A percentile compares a stretch with the other conserved stretches of the same genome.
Evolutionary conservation across 2,797 vertebrate species (phyloP).

Genomic region (Myiothlypis chrysogaster): DNA sequence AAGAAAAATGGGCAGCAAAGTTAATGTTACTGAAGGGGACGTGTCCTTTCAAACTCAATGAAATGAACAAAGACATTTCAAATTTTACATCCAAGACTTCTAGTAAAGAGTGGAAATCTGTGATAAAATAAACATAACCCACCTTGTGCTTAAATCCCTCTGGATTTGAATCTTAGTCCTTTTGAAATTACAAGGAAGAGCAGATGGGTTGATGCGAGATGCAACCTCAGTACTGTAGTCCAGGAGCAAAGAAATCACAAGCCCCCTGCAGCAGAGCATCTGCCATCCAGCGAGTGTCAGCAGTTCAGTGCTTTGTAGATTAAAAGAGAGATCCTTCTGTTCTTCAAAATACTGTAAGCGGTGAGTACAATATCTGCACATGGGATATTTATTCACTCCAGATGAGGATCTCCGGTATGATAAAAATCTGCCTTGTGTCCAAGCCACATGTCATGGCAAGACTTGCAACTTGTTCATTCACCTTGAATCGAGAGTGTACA

Average conservation of each 20-base stretch:
- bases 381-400: not conserved
- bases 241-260: not conserved
- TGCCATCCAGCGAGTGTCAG: not conserved
- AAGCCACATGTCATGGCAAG: not conserved
- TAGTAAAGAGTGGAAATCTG: not conserved
- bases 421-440: not conserved
- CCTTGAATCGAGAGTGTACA: fast-evolving
- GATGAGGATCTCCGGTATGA: not conserved
- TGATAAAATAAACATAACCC: not conserved
- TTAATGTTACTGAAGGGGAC: not conserved
- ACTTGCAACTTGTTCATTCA: not conserved
- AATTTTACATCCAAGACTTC: not conserved
- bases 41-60: not conserved
- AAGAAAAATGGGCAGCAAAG: not conserved
- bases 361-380: not conserved
- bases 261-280: not conserved
- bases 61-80: not conserved
- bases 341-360: not conserved
- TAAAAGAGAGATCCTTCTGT: not conserved
- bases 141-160: not conserved
- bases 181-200: not conserved
- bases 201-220: not conserved
- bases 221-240: not conserved
- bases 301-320: not conserved
- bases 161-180: not conserved